Conservation (phyloP, 2,113 vertebrate genomes). For the Cheirogaleus medius region DNA sequence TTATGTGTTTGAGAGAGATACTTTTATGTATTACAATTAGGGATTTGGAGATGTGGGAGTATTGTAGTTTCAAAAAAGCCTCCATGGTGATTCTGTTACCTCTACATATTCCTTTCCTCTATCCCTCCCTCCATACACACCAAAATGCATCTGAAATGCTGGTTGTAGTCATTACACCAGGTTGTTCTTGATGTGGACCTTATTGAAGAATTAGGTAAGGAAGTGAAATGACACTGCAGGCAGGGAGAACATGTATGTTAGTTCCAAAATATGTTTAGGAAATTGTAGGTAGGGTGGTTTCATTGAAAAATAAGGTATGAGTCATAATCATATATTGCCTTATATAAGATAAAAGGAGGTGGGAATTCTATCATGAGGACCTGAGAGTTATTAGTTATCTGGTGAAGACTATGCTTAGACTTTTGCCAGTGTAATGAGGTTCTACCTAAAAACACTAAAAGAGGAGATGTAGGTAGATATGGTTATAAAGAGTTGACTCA, state of each 20-base stretch:
- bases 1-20: background rate
- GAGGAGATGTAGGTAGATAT: background rate
- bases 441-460: background rate
- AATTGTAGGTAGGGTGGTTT: background rate
- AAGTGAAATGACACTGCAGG: background rate
- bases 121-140: background rate
- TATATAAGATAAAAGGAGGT: background rate
- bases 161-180: background rate
- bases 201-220: background rate
- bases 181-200: background rate
- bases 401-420: background rate
- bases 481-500: background rate
- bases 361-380: background rate
- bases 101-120: background rate
- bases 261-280: background rate
- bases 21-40: background rate
- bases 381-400: background rate
- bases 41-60: background rate
- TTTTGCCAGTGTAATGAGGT: background rate
- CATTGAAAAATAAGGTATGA: background rate
- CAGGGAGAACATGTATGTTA: background rate
- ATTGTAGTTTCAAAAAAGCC: background rate
- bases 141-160: background rate
- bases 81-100: background rate
- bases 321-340: background rate